Evolutionary conservation across 1,140 invertebrate species (phyloP).

Genomic region (Lutraria rhynchaena): DNA sequence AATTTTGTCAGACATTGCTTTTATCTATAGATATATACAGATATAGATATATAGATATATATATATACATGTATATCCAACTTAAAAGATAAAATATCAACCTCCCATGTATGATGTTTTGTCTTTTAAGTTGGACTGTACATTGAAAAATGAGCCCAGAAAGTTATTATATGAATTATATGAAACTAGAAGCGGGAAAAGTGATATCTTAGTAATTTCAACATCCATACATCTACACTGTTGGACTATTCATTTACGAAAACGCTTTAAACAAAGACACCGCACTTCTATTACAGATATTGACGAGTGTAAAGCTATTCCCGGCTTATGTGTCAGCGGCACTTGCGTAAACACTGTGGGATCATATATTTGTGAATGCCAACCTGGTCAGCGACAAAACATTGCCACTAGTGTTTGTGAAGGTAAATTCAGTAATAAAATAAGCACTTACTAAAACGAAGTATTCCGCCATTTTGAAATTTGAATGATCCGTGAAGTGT

Average conservation of each 20-base stretch:
- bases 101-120: too few species aligned
- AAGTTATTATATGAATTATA: background rate
- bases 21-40: too few species aligned
- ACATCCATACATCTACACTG: background rate
- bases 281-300: conserved; percentile 67
- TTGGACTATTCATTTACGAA: too few species aligned
- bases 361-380: conserved; percentile 78
- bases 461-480: too few species aligned
- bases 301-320: conserved; percentile 79
- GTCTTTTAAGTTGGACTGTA: too few species aligned
- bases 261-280: too few species aligned
- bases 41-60: too few species aligned
- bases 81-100: too few species aligned
- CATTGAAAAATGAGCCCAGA: background rate
- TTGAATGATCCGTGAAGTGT: too few species aligned
- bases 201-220: background rate
- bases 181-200: background rate
- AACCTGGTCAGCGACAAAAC: conserved; percentile 86
- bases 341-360: conserved; percentile 81
- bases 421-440: conserved; percentile 79
- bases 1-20: too few species aligned
- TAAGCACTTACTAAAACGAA: too few species aligned
- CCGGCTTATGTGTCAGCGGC: conserved; percentile 86
- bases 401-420: conserved; percentile 88
- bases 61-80: too few species aligned